phyloP scores from a whole-genome alignment of 2,888 invertebrate species.

The Nymphalis c-album region DNA sequence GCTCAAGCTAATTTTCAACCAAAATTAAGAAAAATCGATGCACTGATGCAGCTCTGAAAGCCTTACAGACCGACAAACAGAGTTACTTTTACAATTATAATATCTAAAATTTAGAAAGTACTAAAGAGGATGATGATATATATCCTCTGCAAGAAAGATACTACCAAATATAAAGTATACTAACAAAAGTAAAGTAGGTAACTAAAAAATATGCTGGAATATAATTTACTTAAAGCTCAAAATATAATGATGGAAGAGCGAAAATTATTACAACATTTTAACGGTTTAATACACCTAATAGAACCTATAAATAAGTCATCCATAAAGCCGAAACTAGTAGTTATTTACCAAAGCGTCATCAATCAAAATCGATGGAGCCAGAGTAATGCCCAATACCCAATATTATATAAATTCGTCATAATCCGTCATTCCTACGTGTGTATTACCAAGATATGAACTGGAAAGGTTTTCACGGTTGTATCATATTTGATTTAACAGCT shows the following conservation, averaged over 20 bases:
- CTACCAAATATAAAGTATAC: too few species aligned
- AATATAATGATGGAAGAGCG: background rate
- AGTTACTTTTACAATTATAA: too few species aligned
- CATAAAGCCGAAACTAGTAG: constrained; percentile 29
- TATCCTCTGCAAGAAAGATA: too few species aligned
- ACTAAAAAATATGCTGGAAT: background rate
- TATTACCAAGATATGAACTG: constrained; percentile 41
- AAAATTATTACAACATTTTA: background rate
- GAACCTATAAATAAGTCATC: constrained; percentile 27
- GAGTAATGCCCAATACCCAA: constrained; percentile 34
- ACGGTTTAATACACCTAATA: background rate
- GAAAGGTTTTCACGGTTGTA: constrained; percentile 25
- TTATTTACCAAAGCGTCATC: constrained; percentile 48
- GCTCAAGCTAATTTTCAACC: too few species aligned
- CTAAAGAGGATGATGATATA: too few species aligned
- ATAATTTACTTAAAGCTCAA: background rate
- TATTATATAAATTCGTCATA: constrained; percentile 57
- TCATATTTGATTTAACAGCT: constrained; percentile 16
- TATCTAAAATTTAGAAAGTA: too few species aligned
- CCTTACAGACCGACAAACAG: too few species aligned
- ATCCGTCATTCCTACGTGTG: constrained; percentile 57
- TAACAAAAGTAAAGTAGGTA: too few species aligned
- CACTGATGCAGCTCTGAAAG: too few species aligned
- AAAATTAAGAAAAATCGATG: too few species aligned
- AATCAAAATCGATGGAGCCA: constrained; percentile 55